Evolutionary conservation across 1,140 invertebrate species (phyloP).

Genomic region (Cotesia vestalis): DNA sequence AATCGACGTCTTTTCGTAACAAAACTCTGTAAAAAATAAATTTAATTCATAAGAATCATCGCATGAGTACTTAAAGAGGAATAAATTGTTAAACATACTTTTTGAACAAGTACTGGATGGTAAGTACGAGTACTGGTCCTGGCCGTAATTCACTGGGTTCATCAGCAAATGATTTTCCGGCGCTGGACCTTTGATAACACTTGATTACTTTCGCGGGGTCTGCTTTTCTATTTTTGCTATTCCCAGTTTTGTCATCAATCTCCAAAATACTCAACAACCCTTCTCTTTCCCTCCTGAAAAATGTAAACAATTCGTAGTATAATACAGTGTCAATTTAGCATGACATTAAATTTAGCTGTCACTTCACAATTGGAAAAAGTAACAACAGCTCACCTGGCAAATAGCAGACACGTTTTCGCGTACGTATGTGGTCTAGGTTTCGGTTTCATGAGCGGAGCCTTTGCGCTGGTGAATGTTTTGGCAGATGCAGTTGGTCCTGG

Average conservation of each 20-base stretch:
- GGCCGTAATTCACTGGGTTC: constrained; percentile 70
- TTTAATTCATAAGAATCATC: constrained; percentile 8
- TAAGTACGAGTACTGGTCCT: constrained; percentile 68
- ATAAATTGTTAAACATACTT: constrained; percentile 64
- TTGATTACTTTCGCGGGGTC: constrained; percentile 70
- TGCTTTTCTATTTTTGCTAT: constrained; percentile 59
- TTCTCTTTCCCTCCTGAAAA: constrained; percentile 68
- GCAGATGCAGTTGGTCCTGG: constrained; percentile 93
- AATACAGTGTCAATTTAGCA: constrained; percentile 13
- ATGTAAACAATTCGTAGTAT: no score
- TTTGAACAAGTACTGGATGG: constrained; percentile 72
- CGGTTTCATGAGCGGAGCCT: constrained; percentile 93
- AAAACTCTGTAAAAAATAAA: constrained; percentile 66
- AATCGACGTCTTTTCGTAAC: constrained; percentile 64
- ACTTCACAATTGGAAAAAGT: constrained; percentile 76
- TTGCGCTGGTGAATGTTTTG: constrained; percentile 92
- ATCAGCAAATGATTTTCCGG: constrained; percentile 68
- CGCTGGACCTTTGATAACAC: constrained; percentile 74
- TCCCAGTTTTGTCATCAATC: constrained; percentile 58
- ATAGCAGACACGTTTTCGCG: constrained; percentile 89
- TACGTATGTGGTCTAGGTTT: constrained; percentile 96
- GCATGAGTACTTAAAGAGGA: constrained; percentile 16
- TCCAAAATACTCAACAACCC: constrained; percentile 72
- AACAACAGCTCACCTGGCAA: constrained; percentile 77
- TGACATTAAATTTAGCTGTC: background rate